A percentile compares a stretch with the other conserved stretches of the same genome.
These are phyloP conservation scores for Oncorhynchus clarkii DNA, from an alignment of 2,113 vertebrate genomes.

Conservation along the genomic window DNA sequence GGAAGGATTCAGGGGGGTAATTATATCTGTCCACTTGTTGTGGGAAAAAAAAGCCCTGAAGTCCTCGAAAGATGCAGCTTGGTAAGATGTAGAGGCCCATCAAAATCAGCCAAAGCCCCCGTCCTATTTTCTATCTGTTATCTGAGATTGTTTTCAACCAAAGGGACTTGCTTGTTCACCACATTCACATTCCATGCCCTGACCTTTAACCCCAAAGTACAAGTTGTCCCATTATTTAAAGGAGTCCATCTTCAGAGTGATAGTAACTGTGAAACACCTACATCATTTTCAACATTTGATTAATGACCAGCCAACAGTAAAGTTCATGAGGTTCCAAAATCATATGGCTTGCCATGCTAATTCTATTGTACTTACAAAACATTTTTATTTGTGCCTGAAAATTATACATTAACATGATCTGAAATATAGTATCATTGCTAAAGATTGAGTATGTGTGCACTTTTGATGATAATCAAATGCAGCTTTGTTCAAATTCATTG, in stretches of 20 bases:
- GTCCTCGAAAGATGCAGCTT: conserved; percentile 51
- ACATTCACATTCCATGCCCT: conserved; percentile 19
- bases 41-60: conserved; percentile 45
- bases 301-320: not conserved
- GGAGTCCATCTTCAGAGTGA: not conserved
- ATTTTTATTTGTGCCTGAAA: not conserved
- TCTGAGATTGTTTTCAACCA: conserved; percentile 16
- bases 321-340: not conserved
- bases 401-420: too few relatives aligned
- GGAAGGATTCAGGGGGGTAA: conserved; percentile 1
- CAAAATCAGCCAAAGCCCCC: conserved; percentile 20
- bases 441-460: too few relatives aligned
- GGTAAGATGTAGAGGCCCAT: conserved; percentile 50
- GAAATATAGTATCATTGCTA: too few relatives aligned
- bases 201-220: conserved; percentile 42
- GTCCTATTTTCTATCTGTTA: conserved; percentile 33
- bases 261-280: not conserved
- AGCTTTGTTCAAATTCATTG: too few relatives aligned
- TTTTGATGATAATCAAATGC: too few relatives aligned
- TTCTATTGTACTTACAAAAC: not conserved
- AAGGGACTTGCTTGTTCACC: not conserved
- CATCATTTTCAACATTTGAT: conserved; percentile 19
- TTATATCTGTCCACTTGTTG: conserved; percentile 62
- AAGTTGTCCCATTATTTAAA: conserved; percentile 7
- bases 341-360: not conserved